Evolutionary conservation across 1,140 invertebrate genomes (phyloP).

Genomic region (Pseudomyrmex pallidus): DNA sequence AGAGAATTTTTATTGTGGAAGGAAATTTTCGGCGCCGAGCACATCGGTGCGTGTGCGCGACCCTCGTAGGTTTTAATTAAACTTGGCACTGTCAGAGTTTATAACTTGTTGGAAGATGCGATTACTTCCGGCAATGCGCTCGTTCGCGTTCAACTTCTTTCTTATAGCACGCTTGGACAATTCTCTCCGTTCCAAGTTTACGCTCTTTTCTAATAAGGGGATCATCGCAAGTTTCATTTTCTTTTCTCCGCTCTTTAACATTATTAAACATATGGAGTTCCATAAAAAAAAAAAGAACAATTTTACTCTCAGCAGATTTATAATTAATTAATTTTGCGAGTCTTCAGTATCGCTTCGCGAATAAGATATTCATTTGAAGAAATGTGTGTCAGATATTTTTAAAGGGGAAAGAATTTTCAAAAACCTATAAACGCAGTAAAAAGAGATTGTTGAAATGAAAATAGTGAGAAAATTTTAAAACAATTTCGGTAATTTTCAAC

Average conservation of each 20-base stretch:
- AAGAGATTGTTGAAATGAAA: background rate
- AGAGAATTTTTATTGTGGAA: constrained; percentile 49
- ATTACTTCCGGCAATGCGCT: constrained; percentile 60
- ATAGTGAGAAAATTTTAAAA: background rate
- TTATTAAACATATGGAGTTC: constrained; percentile 9
- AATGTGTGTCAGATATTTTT: background rate
- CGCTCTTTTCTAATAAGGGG: constrained; percentile 44
- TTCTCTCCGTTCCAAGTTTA: constrained; percentile 40
- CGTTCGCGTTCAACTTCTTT: constrained; percentile 34
- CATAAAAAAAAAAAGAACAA: background rate
- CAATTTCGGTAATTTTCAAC: constrained; percentile 13
- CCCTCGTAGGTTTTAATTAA: constrained; percentile 68
- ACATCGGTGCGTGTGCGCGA: constrained; percentile 2
- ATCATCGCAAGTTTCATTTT: constrained; percentile 45
- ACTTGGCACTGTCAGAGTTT: constrained; percentile 63
- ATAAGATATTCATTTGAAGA: background rate
- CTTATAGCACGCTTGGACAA: constrained; percentile 28
- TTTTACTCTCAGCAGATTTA: background rate
- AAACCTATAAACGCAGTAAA: background rate
- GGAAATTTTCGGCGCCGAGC: constrained; percentile 51
- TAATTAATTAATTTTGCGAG: background rate
- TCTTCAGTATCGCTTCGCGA: background rate
- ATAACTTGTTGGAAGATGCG: constrained; percentile 63
- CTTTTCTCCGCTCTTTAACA: background rate
- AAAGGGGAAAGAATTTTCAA: background rate